Percentiles rank a stretch among this genome's conserved stretches.
Evolutionary conservation across 2,888 invertebrate species (phyloP).

Genomic region (Drosophila setosimentum): DNA sequence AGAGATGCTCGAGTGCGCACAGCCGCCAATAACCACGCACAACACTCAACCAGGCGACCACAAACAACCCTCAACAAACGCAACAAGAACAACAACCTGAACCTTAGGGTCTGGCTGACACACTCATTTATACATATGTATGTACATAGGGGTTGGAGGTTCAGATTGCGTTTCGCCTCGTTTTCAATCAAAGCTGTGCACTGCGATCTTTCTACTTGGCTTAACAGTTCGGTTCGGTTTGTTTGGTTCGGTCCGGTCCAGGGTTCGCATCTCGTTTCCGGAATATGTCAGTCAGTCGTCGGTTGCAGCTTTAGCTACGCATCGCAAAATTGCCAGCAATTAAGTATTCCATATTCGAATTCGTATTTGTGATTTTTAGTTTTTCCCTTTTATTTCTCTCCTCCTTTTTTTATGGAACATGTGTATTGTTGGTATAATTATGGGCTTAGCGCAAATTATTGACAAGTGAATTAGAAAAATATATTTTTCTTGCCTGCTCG

Average conservation of each 20-base stretch:
- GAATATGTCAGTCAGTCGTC: constrained; percentile 61
- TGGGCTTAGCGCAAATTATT: constrained; percentile 76
- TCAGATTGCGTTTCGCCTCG: constrained; percentile 31
- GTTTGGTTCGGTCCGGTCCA: constrained; percentile 4
- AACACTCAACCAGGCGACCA: constrained; percentile 69
- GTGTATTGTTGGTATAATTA: constrained; percentile 75
- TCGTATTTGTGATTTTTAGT: constrained; percentile 28
- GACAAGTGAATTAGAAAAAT: constrained; percentile 79
- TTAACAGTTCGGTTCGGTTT: constrained; percentile 45
- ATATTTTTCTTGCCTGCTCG: constrained; percentile 44
- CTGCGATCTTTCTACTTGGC: constrained; percentile 74
- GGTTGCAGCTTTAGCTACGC: constrained; percentile 54
- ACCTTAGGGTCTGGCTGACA: constrained; percentile 21
- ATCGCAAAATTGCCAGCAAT: constrained; percentile 74
- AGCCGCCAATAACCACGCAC: constrained; percentile 77
- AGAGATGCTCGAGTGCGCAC: constrained; percentile 77
- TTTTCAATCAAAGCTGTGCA: constrained; percentile 67
- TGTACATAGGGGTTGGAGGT: constrained; percentile 48
- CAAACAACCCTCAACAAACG: constrained; percentile 72
- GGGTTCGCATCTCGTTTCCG: constrained; percentile 44
- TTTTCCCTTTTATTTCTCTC: constrained; percentile 31
- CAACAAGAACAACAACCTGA: constrained; percentile 45
- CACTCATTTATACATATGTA: not conserved
- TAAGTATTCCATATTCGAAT: constrained; percentile 55
- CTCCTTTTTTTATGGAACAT: constrained; percentile 34